A percentile compares a stretch with the other conserved stretches of the same genome.
These are phyloP conservation scores for Podiceps cristatus DNA, from an alignment of 2,113 vertebrate species.

Conservation along the genomic window DNA sequence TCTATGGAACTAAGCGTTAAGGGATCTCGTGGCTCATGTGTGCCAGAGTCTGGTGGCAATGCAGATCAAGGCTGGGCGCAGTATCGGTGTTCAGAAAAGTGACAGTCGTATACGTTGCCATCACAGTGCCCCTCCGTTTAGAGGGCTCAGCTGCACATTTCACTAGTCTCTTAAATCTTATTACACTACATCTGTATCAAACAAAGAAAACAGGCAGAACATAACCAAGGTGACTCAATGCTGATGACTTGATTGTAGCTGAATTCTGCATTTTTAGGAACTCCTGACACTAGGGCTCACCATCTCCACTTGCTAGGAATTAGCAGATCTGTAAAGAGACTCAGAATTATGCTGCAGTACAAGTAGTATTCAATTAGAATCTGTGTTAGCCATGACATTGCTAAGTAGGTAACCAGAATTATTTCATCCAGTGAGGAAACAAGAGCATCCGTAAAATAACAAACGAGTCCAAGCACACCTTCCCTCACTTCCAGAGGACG, in stretches of 20 bases:
- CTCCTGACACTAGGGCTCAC: background rate
- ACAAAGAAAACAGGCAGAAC: background rate
- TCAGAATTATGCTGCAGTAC: background rate
- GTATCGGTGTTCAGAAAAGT: rapidly evolving
- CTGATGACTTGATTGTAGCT: background rate
- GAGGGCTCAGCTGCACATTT: background rate
- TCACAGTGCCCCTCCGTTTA: background rate
- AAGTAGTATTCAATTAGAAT: background rate
- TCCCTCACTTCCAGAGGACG: background rate
- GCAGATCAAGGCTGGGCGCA: background rate
- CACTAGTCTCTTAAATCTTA: background rate
- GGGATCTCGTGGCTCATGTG: background rate
- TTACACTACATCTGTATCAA: background rate
- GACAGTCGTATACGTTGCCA: background rate
- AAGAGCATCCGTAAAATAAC: background rate
- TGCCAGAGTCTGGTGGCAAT: background rate
- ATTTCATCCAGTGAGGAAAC: background rate
- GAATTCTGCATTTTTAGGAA: background rate
- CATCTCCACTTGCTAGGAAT: background rate
- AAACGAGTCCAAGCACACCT: background rate
- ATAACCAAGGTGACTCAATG: background rate
- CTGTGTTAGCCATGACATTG: background rate
- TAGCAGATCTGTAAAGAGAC: background rate
- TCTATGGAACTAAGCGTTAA: background rate
- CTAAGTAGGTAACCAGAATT: background rate